Base-by-base conservation (phyloP, 2,888 invertebrate genomes). In the Amblyjoppa proteus region DNA sequence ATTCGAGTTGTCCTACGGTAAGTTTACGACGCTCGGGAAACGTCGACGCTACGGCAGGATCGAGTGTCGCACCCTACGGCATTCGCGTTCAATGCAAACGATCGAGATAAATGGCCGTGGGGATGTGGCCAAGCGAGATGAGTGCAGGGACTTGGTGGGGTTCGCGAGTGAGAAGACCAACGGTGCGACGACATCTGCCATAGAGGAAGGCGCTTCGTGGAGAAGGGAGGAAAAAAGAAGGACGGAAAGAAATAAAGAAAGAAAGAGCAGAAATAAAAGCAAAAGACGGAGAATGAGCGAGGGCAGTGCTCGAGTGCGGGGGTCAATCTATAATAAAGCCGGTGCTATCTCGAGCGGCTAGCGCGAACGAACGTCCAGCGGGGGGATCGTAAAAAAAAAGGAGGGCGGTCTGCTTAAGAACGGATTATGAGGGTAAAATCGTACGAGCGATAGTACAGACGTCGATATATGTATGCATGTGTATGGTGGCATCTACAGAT, bases 291-390 rank as follows among this genome's bases (percentile, higher is more conserved):
- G 81, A 76, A 71, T 81, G 87, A 75, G 84, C 51, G 89, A 88
- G 89, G 89, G 88, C 87, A 88, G 87, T 88, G 91, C 91, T 92
- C 91, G 92, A 92, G 92, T 91, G 90, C 83, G 58, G 89, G 90
- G 93, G 92, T 92, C 93, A 93, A 93, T 93, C 93, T 92, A 93
- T 93, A 93, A 94, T 94, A 93, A 93, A 93, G 93, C 93, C 89
- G 83, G 90, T 90, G 90, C 92, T 93, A 92, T 93, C 92, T 90
- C 85, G 86, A 85, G 85, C 89, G 88, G 89, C 90, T 90, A 91
- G 92, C 92, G 92, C 90, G 91, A 90, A 91, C 89, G 90, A 89
- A 89, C 89, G 86, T 66, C 76, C 66, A 34, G 53, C 89, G 85
- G 78, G 86, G 87, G 89, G 87, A 90, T 93, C 93, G 92, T 93